phyloP scores from a whole-genome alignment of 2,888 invertebrate genomes.

The Notodonta dromedarius region DNA sequence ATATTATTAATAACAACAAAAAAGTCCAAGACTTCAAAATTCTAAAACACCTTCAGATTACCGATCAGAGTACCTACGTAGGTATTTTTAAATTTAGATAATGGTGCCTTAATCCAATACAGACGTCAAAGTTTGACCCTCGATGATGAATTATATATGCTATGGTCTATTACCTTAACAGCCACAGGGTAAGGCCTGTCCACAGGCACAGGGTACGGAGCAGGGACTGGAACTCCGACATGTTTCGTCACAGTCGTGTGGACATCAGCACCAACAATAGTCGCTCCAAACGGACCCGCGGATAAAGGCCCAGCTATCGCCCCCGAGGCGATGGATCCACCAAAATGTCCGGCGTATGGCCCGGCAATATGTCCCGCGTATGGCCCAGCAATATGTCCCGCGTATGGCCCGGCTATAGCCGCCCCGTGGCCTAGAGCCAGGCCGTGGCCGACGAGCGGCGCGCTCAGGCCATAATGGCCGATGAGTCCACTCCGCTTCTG shows the following conservation, averaged over 20 bases:
- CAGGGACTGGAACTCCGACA: slow-evolving; percentile 76
- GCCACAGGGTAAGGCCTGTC: slow-evolving; percentile 77
- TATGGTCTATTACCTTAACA: slow-evolving; percentile 60
- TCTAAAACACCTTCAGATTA: too few species aligned
- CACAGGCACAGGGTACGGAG: slow-evolving; percentile 77
- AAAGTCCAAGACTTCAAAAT: too few species aligned
- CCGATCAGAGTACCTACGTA: neutral
- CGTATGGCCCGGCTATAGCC: slow-evolving; percentile 20
- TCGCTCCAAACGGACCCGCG: slow-evolving; percentile 23
- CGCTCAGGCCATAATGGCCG: slow-evolving; percentile 62
- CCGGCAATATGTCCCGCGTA: slow-evolving; percentile 6
- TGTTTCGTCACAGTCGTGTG: slow-evolving; percentile 81
- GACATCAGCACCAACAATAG: slow-evolving; percentile 74
- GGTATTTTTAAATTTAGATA: too few species aligned
- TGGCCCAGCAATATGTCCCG: slow-evolving; percentile 22
- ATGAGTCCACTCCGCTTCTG: slow-evolving; percentile 74
- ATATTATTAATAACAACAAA: too few species aligned
- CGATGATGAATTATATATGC: neutral
- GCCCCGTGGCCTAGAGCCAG: slow-evolving; percentile 33
- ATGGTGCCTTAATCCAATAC: too few species aligned
- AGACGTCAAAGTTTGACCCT: too few species aligned
- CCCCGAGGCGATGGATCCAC: slow-evolving; percentile 20
- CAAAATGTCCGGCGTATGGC: slow-evolving; percentile 16
- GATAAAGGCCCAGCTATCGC: neutral
- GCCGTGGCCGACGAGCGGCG: slow-evolving; percentile 44